phyloP scores from a whole-genome alignment of 2,888 invertebrate genomes.

The Orthosia cruda region DNA sequence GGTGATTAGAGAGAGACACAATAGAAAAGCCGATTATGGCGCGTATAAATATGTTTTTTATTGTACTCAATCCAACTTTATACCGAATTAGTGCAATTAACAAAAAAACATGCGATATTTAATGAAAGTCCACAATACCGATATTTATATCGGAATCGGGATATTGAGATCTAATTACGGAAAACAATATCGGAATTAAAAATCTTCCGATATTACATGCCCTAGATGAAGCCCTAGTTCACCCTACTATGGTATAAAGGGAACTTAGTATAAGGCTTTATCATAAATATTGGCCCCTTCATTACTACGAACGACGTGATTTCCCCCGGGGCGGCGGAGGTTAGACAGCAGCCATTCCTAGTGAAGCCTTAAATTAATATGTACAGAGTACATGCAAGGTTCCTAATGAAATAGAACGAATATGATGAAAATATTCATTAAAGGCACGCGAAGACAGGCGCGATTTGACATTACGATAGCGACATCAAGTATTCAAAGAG shows the following conservation, averaged over 20 bases:
- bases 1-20: too few species aligned
- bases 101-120: too few species aligned
- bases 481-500: too few species aligned
- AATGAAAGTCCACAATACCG: too few species aligned
- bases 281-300: background rate
- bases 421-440: background rate
- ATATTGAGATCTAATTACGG: too few species aligned
- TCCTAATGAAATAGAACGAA: background rate
- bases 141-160: too few species aligned
- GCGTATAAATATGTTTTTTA: too few species aligned
- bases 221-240: background rate
- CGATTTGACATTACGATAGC: background rate
- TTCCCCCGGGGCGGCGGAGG: slow-evolving; percentile 11
- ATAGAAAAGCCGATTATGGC: too few species aligned
- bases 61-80: too few species aligned
- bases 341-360: background rate
- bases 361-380: slow-evolving; percentile 3
- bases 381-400: background rate
- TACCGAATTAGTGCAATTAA: too few species aligned
- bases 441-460: background rate
- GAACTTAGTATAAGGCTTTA: background rate
- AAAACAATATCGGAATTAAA: too few species aligned
- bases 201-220: too few species aligned
- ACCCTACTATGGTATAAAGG: background rate
- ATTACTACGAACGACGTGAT: slow-evolving; percentile 8